phyloP scores from a whole-genome alignment of 2,888 invertebrate genomes.

The Eudasyphora cyanicolor region DNA sequence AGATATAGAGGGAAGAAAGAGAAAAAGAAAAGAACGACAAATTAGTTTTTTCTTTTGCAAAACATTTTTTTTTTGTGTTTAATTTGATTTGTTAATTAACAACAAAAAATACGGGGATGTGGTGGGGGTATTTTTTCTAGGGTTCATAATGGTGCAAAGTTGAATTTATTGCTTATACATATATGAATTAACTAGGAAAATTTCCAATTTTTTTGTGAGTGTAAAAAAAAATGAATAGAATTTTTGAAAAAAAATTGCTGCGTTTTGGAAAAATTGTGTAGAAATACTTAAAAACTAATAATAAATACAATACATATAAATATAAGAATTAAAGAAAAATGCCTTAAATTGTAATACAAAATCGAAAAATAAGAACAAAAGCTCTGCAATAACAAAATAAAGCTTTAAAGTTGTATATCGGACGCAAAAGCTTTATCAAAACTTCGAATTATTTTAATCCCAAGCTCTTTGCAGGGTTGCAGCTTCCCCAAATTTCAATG shows the following conservation, averaged over 20 bases:
- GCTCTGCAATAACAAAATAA: too few species aligned
- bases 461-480: too few species aligned
- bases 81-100: not conserved
- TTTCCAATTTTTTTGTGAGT: not conserved
- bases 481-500: too few species aligned
- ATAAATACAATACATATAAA: not conserved
- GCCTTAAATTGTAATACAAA: constrained; percentile 27
- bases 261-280: not conserved
- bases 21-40: constrained; percentile 53
- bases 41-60: constrained; percentile 50
- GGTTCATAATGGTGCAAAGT: constrained; percentile 62
- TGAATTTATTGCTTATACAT: constrained; percentile 49
- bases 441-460: too few species aligned
- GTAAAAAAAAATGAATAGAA: not conserved
- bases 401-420: not conserved
- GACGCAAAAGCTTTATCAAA: too few species aligned
- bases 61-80: not conserved
- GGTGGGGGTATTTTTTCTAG: constrained; percentile 23
- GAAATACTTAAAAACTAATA: not conserved
- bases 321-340: constrained; percentile 41
- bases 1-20: constrained; percentile 52
- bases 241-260: not conserved
- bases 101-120: too few species aligned
- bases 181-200: constrained; percentile 27
- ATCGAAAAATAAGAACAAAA: too few species aligned